Evolutionary conservation across 2,797 vertebrate species (phyloP), one percentile per base, ranked within the genome.

Genomic region (Muscicapa comitata): DNA sequence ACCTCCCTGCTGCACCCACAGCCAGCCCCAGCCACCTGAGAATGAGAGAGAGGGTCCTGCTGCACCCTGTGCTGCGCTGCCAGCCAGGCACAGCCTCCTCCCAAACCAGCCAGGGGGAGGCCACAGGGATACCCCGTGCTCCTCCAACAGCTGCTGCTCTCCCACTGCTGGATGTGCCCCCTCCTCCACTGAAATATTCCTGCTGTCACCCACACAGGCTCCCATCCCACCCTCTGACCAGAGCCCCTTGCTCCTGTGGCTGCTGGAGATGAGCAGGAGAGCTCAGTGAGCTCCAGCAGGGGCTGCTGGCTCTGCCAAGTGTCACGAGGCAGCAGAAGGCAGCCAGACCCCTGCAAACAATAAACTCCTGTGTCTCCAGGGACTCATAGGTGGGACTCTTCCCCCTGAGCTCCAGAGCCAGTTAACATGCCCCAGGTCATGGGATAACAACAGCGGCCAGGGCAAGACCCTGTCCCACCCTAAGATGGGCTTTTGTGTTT

Each of bases 1-100:
- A 48, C 9, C 42, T 84, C 31, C 10, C 37, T 50, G 26, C n/a
- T 0, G 0, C 3, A 1, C 37, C 47, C 59, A 53, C 33, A 76
- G 45, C 33, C 29, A 79, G 17, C 53, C 59, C 40, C 18, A 42
- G 23, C 40, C 17, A 55, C 17, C 37, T 25, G 15, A 35, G 47
- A 24, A 62, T 3, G 53, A 74, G 53, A 74, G 13, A n/a, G 4
- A 8, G 3, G 17, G 11, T 13, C 47, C 13, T 76, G 38, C 26
- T 48, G 35, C 40, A 26, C 5, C 35, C n/a, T 45, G 57, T 17
- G 48, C 6, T 20, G 16, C 37, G 63, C 85, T 79, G 71, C 67
- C 82, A 82, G 38, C 35, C 43, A 38, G 70, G 37, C 31, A 86
- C 25, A 86, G 57, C 37, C 18, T 65, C 11, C 43, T 50, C 29